A percentile compares a stretch with the other conserved stretches of the same genome.
These are phyloP conservation scores for Phaenicophaeus curvirostris DNA, from an alignment of 2,797 vertebrate species.

Conservation along the genomic window DNA sequence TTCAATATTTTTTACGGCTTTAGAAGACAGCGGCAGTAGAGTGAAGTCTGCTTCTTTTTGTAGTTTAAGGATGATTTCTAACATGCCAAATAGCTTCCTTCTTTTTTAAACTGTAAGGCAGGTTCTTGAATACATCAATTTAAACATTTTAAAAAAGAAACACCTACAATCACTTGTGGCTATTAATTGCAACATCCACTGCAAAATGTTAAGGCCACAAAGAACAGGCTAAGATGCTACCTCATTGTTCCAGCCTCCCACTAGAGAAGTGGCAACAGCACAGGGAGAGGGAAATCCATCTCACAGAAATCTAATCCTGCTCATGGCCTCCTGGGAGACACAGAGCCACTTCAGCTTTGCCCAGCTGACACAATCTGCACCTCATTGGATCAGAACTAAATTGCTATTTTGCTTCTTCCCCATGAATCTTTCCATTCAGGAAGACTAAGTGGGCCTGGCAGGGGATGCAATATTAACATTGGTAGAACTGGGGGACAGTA, in stretches of 20 bases:
- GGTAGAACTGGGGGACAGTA: background rate
- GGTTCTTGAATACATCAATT: background rate
- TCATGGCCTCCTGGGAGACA: background rate
- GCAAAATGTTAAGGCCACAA: background rate
- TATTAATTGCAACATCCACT: background rate
- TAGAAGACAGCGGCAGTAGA: background rate
- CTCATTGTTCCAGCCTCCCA: background rate
- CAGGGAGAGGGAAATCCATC: background rate
- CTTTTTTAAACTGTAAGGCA: background rate
- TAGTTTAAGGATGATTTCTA: background rate
- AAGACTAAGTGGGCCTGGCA: accelerated
- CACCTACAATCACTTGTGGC: background rate
- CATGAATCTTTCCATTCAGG: background rate
- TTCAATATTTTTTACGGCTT: background rate
- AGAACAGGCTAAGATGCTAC: accelerated
- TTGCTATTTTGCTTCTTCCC: background rate
- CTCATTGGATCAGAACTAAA: background rate
- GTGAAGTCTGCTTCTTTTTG: background rate
- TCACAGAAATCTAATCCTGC: background rate
- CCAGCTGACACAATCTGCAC: accelerated
- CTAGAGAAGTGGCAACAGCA: background rate
- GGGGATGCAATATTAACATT: background rate
- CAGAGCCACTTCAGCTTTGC: background rate
- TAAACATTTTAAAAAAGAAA: background rate
- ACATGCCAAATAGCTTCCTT: background rate